Conservation (phyloP, 2,113 vertebrate genomes). For the Leucopsar rothschildi region DNA sequence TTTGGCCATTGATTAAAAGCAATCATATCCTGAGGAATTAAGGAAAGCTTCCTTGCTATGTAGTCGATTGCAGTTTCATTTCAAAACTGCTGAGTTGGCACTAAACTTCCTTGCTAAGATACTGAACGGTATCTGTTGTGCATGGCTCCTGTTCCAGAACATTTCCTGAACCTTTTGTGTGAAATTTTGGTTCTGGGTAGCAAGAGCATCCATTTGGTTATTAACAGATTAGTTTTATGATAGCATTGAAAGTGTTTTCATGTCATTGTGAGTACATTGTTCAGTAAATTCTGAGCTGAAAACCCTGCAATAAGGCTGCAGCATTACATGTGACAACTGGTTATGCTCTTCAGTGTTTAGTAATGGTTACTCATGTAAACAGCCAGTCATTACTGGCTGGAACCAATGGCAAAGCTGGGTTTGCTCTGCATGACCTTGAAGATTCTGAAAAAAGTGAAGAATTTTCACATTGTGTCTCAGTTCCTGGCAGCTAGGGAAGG, state of each 20-base stretch:
- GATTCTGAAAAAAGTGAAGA: background rate
- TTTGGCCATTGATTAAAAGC: background rate
- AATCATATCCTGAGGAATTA: background rate
- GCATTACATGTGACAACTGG: background rate
- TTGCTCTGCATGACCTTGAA: background rate
- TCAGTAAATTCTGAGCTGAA: background rate
- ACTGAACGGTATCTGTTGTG: background rate
- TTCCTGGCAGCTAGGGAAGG: background rate
- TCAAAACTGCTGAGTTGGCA: background rate
- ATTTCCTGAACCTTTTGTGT: background rate
- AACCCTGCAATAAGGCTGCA: background rate
- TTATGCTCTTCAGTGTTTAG: background rate
- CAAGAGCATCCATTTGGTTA: background rate
- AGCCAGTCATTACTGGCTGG: background rate
- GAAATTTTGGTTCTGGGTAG: background rate
- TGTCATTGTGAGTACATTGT: background rate
- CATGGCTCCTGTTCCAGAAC: background rate
- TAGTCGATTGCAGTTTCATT: background rate
- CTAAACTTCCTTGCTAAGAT: background rate
- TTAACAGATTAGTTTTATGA: background rate
- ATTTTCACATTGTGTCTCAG: background rate
- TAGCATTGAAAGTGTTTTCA: background rate
- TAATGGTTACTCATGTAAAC: background rate
- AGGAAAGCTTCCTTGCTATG: background rate
- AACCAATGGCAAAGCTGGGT: background rate